These are phyloP conservation scores for Macrochelys suwanniensis DNA, from an alignment of 2,797 vertebrate species.

Conservation along the genomic window DNA sequence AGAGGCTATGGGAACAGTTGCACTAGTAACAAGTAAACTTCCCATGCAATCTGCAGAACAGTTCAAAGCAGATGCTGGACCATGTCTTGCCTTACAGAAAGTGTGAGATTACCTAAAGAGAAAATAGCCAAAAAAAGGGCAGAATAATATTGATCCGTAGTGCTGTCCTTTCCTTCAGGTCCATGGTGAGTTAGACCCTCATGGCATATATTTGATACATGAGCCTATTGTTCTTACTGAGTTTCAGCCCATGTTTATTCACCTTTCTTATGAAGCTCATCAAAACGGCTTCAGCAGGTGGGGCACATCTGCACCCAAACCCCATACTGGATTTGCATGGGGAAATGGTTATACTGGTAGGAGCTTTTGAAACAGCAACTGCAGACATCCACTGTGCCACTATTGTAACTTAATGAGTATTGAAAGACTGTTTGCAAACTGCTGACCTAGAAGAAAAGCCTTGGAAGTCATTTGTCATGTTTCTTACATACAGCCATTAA, in stretches of 20 bases:
- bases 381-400: not conserved
- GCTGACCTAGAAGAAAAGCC: conserved; percentile 11
- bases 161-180: not conserved
- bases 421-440: conserved; percentile 30
- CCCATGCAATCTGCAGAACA: not conserved
- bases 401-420: not conserved
- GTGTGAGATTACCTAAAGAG: not conserved
- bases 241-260: conserved; percentile 23
- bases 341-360: conserved; percentile 9
- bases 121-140: not conserved
- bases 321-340: not conserved
- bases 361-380: not conserved
- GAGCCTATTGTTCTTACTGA: not conserved
- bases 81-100: not conserved
- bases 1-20: not conserved
- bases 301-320: not conserved
- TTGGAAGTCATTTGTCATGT: conserved; percentile 31
- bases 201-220: not conserved
- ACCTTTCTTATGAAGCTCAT: not conserved
- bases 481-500: not conserved
- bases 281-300: conserved; percentile 33
- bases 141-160: not conserved
- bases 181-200: not conserved
- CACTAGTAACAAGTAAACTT: not conserved
- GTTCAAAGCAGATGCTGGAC: not conserved